These are phyloP conservation scores for Coelinius sp. DNA, from an alignment of 2,888 invertebrate species.

Conservation along the genomic window DNA sequence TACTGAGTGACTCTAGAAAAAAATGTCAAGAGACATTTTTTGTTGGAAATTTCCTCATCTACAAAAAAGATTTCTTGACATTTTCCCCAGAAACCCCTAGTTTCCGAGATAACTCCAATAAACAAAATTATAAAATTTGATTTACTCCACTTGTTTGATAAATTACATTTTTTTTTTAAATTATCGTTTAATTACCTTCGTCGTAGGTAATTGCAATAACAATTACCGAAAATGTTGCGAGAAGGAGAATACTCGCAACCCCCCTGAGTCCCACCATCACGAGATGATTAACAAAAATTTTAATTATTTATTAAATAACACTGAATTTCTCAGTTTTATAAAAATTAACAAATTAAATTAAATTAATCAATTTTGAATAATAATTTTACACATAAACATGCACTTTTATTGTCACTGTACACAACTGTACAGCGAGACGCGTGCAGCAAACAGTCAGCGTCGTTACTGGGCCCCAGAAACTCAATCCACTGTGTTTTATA, in stretches of 20 bases:
- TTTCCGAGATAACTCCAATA: no score
- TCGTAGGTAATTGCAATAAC: conserved; percentile 56
- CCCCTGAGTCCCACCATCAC: conserved; percentile 42
- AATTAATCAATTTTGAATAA: not conserved
- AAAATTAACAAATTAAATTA: not conserved
- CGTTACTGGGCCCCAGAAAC: conserved; percentile 63
- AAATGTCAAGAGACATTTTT: no score
- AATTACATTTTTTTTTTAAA: not conserved
- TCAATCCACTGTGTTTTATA: conserved; percentile 65
- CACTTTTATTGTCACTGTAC: conserved; percentile 34
- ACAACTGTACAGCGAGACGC: conserved; percentile 43
- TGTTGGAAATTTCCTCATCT: no score
- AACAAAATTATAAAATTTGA: no score
- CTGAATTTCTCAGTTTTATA: no score
- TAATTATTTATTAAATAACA: not conserved
- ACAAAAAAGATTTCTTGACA: no score
- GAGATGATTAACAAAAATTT: not conserved
- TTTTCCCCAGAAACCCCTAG: no score
- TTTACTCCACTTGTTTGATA: not conserved
- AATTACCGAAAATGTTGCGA: conserved; percentile 50
- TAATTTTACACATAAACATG: conserved; percentile 8
- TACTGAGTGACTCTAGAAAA: no score
- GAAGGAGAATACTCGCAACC: conserved; percentile 42
- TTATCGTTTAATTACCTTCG: conserved; percentile 53
- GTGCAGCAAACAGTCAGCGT: conserved; percentile 52